phyloP scores from a whole-genome alignment of 1,140 invertebrate genomes.

The Orius insidiosus region DNA sequence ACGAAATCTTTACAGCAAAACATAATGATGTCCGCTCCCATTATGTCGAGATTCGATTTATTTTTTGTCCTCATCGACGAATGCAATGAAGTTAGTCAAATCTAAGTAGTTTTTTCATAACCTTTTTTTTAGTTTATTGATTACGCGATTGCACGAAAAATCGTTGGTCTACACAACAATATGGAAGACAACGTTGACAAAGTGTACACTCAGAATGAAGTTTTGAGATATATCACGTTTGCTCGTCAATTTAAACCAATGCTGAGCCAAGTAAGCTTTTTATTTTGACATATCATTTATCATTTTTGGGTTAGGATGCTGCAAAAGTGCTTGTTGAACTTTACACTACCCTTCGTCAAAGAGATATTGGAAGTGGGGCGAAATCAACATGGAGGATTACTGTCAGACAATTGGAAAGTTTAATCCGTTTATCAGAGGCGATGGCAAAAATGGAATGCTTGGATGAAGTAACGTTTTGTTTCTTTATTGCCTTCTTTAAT shows the following conservation, averaged over 20 bases:
- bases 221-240: conserved; percentile 89
- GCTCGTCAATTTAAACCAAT: conserved; percentile 91
- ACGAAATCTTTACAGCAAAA: conserved; percentile 92
- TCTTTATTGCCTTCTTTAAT: background rate
- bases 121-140: conserved; percentile 19
- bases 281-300: background rate
- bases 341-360: conserved; percentile 71
- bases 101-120: background rate
- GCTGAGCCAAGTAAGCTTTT: conserved; percentile 41
- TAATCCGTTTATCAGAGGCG: conserved; percentile 90
- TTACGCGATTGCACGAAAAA: conserved; percentile 69
- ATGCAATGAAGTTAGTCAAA: conserved; percentile 59
- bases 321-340: conserved; percentile 70
- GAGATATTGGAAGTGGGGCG: conserved; percentile 49
- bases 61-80: conserved; percentile 97
- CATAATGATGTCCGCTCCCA: conserved; percentile 81
- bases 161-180: conserved; percentile 76
- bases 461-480: conserved; percentile 47
- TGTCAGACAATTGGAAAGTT: conserved; percentile 95
- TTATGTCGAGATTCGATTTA: conserved; percentile 98
- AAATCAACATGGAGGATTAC: conserved; percentile 88
- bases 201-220: conserved; percentile 69
- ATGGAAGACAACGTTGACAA: conserved; percentile 53
- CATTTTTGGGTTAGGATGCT: conserved; percentile 43
- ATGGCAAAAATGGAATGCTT: conserved; percentile 91